Conservation (phyloP, 2,113 vertebrate species). For the Monopterus albus region DNA sequence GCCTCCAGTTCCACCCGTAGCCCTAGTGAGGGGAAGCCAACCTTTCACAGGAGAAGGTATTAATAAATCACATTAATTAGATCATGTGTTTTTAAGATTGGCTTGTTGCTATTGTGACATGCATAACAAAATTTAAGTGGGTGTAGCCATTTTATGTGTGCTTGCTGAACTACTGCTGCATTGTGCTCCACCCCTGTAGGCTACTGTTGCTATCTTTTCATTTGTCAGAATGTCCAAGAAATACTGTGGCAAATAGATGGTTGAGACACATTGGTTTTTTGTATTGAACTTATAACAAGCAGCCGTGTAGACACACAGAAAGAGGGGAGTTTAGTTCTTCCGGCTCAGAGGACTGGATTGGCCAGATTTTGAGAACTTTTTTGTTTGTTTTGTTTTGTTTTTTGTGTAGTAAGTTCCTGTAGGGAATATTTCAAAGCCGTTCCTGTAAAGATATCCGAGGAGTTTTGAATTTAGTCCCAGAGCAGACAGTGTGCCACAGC, state of each 20-base stretch:
- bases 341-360: constrained; percentile 24
- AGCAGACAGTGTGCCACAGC: constrained; percentile 13
- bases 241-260: constrained; percentile 38
- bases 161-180: constrained; percentile 35
- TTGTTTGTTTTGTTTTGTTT: no score
- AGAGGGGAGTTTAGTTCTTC: not conserved
- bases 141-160: constrained; percentile 13
- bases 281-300: constrained; percentile 43
- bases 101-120: constrained; percentile 24
- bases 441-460: not conserved
- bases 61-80: constrained; percentile 37
- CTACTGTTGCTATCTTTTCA: constrained; percentile 25
- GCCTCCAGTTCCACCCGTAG: constrained; percentile 90
- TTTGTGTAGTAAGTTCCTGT: constrained; percentile 5
- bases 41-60: constrained; percentile 98
- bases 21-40: constrained; percentile 89
- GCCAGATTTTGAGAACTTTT: constrained; percentile 1
- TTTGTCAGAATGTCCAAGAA: constrained; percentile 30
- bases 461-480: constrained; percentile 20
- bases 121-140: constrained; percentile 7
- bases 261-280: constrained; percentile 36
- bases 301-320: constrained; percentile 34
- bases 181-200: constrained; percentile 46
- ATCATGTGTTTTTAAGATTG: constrained; percentile 28
- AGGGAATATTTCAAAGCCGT: constrained; percentile 35